Percentiles rank a stretch among this genome's conserved stretches.
Evolutionary conservation across 2,113 vertebrate genomes (phyloP).

Genomic region (Phylloscopus trochiloides): DNA sequence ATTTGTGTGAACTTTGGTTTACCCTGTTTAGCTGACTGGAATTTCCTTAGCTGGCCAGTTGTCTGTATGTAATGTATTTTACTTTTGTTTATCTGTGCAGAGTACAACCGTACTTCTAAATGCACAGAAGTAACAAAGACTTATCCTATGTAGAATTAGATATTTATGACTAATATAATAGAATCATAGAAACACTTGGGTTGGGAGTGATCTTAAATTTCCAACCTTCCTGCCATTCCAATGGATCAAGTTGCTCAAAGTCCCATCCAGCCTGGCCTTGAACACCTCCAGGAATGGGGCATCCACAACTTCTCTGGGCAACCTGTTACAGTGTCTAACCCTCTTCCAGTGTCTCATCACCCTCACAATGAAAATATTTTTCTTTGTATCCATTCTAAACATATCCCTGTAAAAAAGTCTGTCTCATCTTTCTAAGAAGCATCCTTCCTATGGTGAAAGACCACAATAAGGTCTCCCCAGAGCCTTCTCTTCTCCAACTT

Average conservation of each 20-base stretch:
- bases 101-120: background rate
- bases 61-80: background rate
- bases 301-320: background rate
- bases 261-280: background rate
- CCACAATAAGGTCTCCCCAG: background rate
- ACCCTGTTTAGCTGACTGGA: background rate
- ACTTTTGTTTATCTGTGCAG: background rate
- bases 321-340: background rate
- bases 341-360: background rate
- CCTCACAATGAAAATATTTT: background rate
- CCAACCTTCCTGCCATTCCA: background rate
- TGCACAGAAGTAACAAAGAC: background rate
- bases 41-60: background rate
- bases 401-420: background rate
- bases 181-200: background rate
- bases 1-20: background rate
- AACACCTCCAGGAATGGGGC: background rate
- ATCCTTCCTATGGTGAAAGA: background rate
- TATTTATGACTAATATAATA: background rate
- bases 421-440: background rate
- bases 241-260: background rate
- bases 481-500: background rate
- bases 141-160: background rate
- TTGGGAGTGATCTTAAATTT: background rate
- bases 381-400: background rate